These are phyloP conservation scores for Rhimphoctona megacephalus DNA, from an alignment of 2,888 invertebrate genomes.

Conservation along the genomic window DNA sequence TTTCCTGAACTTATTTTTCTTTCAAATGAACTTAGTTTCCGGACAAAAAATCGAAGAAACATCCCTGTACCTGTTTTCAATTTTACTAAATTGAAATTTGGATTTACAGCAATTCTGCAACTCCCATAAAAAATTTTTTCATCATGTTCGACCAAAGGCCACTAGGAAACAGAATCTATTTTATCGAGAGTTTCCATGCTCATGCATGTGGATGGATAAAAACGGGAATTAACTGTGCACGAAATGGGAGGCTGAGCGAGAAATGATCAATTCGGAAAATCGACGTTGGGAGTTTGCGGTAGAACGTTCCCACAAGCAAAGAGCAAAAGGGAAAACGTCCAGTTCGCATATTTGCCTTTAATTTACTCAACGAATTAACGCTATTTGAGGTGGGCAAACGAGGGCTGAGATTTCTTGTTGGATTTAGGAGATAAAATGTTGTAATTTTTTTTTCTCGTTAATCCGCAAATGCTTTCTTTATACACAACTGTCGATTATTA, in stretches of 20 bases:
- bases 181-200: neutral
- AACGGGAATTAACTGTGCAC: slow-evolving; percentile 36
- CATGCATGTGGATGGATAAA: slow-evolving; percentile 9
- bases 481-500: neutral
- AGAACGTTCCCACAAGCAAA: neutral
- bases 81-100: neutral
- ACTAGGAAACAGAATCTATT: neutral
- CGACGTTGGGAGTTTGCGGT: slow-evolving; percentile 36
- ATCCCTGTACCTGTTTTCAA: neutral
- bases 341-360: slow-evolving; percentile 77
- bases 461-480: neutral
- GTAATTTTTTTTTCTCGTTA: neutral
- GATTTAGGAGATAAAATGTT: slow-evolving; percentile 1
- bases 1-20: neutral
- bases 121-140: neutral
- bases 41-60: neutral
- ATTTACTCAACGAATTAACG: slow-evolving; percentile 76
- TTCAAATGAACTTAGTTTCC: neutral
- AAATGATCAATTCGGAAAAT: slow-evolving; percentile 73
- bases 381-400: slow-evolving; percentile 74
- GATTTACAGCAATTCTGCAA: neutral
- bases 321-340: slow-evolving; percentile 10
- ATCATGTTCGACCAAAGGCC: neutral
- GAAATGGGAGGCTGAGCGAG: slow-evolving; percentile 37
- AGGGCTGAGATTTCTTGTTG: slow-evolving; percentile 35